phyloP scores from a whole-genome alignment of 1,140 invertebrate species.

The Drosophila varians region DNA sequence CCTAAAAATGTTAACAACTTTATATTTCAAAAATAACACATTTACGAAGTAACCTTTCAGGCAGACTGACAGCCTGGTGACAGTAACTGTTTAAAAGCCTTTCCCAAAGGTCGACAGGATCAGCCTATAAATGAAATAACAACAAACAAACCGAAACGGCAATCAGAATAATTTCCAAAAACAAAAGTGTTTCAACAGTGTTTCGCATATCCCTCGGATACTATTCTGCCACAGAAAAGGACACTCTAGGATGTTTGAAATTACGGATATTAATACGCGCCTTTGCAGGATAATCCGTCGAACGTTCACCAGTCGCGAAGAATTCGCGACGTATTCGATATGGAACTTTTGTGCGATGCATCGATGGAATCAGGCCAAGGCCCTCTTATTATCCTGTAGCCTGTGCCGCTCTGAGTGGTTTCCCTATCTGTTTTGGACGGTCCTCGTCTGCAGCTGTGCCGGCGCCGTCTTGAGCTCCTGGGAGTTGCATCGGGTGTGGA shows the following conservation, averaged over 20 bases:
- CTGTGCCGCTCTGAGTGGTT: conserved; percentile 30
- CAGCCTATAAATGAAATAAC: too few relatives aligned
- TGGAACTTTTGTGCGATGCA: conserved; percentile 22
- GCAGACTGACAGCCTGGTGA: too few relatives aligned
- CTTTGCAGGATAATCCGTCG: background rate
- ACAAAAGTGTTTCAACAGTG: too few relatives aligned
- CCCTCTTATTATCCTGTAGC: background rate
- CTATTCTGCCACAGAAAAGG: too few relatives aligned
- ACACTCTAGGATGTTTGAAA: conserved; percentile 42
- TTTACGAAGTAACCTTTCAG: too few relatives aligned
- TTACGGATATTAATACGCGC: background rate
- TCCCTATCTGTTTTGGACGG: conserved; percentile 35
- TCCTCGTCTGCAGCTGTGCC: background rate
- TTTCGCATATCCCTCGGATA: too few relatives aligned
- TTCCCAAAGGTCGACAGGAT: too few relatives aligned
- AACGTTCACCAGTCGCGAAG: background rate
- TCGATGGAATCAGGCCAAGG: background rate
- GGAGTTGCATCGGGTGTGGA: conserved; percentile 9
- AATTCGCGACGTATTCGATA: conserved; percentile 6
- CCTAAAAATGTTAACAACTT: too few relatives aligned
- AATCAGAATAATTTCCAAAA: too few relatives aligned
- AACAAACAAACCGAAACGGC: too few relatives aligned
- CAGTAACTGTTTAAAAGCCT: too few relatives aligned
- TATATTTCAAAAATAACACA: too few relatives aligned
- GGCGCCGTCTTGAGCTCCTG: conserved; percentile 5